Conservation (phyloP, 2,797 vertebrate genomes). For the Melanotaenia trifasciata region DNA sequence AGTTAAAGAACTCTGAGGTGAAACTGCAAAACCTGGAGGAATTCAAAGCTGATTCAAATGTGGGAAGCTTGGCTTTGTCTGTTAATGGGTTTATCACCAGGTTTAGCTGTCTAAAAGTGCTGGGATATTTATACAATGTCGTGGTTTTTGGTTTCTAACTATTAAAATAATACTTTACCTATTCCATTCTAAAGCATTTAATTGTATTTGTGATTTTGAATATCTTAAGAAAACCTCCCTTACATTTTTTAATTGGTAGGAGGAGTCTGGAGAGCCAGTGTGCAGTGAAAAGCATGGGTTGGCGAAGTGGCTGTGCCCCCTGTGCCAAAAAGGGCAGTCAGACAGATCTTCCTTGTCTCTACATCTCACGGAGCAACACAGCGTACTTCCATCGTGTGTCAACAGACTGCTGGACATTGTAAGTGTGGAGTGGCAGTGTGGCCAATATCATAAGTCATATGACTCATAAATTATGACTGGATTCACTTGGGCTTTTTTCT, state of each 20-base stretch:
- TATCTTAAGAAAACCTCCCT: constrained; percentile 5
- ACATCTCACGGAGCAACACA: constrained; percentile 86
- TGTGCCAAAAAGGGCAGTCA: constrained; percentile 89
- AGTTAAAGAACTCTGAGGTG: not conserved
- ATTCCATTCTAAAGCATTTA: not conserved
- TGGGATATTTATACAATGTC: not conserved
- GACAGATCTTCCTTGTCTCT: constrained; percentile 80
- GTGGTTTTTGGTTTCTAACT: not conserved
- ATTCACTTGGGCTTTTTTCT: not conserved
- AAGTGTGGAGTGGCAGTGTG: constrained; percentile 57
- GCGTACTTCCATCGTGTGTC: constrained; percentile 85
- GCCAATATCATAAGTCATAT: constrained; percentile 4
- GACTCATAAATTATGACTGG: constrained; percentile 3
- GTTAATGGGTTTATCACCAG: too few relatives aligned
- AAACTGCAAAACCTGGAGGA: not conserved
- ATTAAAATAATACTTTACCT: not conserved
- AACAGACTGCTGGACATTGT: constrained; percentile 85
- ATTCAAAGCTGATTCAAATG: constrained; percentile 7
- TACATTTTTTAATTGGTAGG: constrained; percentile 74
- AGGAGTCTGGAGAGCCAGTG: constrained; percentile 89
- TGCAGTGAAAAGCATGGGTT: constrained; percentile 83
- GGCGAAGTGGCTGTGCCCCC: constrained; percentile 89
- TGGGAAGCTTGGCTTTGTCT: too few relatives aligned
- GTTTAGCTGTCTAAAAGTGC: not conserved
- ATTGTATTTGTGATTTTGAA: not conserved